Evolutionary conservation across 1,140 invertebrate species (phyloP).

Genomic region (Drosophila funebris): DNA sequence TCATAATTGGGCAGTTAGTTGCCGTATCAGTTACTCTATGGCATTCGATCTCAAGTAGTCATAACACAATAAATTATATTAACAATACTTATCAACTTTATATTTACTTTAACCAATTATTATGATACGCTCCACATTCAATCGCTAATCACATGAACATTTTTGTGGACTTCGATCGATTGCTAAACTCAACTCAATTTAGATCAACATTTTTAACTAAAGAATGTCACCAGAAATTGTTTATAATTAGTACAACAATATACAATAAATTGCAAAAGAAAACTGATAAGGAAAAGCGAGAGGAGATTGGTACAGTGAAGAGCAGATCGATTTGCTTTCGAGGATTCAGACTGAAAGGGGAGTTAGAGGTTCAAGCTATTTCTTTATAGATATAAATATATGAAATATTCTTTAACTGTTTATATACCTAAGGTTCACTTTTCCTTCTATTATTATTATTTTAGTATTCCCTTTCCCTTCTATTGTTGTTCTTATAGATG

Average conservation of each 20-base stretch:
- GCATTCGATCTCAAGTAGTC: conserved; percentile 23
- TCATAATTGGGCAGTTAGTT: conserved; percentile 29
- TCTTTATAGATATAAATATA: no score
- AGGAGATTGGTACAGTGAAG: no score
- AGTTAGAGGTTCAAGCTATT: no score
- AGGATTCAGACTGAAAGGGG: no score
- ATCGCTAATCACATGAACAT: conserved; percentile 21
- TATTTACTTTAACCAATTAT: conserved; percentile 31
- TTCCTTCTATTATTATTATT: no score
- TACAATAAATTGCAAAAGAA: no score
- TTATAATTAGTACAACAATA: neutral
- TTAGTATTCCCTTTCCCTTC: neutral
- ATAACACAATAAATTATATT: conserved; percentile 33
- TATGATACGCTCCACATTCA: conserved; percentile 9
- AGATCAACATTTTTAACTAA: neutral
- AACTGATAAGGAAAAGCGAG: no score
- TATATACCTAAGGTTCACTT: no score
- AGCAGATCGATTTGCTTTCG: no score
- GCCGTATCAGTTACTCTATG: conserved; percentile 15
- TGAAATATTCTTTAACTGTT: no score
- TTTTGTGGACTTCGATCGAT: conserved; percentile 12
- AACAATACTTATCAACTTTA: conserved; percentile 28
- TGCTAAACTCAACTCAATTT: neutral
- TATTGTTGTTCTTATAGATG: no score
- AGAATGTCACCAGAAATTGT: neutral